Evolutionary conservation across 1,140 invertebrate species (phyloP), one percentile per base, ranked within the genome.

Genomic region (Drosophila ohnishii): DNA sequence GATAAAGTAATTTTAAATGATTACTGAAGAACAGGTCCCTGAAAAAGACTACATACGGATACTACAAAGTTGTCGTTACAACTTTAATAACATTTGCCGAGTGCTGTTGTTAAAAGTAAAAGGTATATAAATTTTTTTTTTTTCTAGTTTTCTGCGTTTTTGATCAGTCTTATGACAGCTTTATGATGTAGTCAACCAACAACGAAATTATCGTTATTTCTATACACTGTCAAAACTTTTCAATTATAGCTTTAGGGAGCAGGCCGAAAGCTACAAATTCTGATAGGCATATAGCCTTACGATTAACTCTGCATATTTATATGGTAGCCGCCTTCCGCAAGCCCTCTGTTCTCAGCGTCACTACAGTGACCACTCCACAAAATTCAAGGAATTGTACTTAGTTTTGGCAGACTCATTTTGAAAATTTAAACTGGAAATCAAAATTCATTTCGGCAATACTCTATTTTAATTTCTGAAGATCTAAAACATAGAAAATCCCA

Each of bases 371-470:
- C 34, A 6, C 34, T 6, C 34, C 37, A n/a, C 14, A 14, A 39
- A n/a, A 39, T 42, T 4, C 14, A 19, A 16, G n/a, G 2, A 5
- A 42, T 4, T 8, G 1, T 10, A 19, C 1, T 14, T 47, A 35
- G 10, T 47, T 22, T 47, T 47, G 25, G 13, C 5, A 22, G 28
- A 32, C 9, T 14, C 6, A 22, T 48, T n/a, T 32, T 11, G n/a
- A 32, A 50, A 55, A 22, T 22, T 35, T 22, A 0, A 22, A 7
- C 6, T 35, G 16, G 13, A n/a, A 9, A 62, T 63, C 57, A 65
- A 35, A 19, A 6, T 35, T 44, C 39, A 13, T 62, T 45, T 65
- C 40, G 32, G 40, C 11, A 64, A 42, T 34, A 34, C 11, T 64
- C 56, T 28, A 14, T 30, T 44, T 34, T 30, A 45, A 35, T 62